Evolutionary conservation across 2,113 vertebrate species (phyloP).

Genomic region (Apaloderma vittatum): DNA sequence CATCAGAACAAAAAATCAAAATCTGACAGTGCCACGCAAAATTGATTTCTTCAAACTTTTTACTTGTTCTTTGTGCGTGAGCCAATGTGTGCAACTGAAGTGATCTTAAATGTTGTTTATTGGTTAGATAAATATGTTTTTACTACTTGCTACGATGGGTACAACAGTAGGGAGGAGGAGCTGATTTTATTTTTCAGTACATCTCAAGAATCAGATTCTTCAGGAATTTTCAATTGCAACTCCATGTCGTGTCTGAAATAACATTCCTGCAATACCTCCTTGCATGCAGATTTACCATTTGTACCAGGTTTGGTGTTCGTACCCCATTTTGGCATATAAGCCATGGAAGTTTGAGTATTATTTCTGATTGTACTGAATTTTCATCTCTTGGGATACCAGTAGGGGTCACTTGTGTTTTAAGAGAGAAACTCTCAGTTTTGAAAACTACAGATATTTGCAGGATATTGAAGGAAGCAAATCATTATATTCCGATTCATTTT

Average conservation of each 20-base stretch:
- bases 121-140: background rate
- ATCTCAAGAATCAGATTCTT: background rate
- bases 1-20: background rate
- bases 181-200: background rate
- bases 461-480: background rate
- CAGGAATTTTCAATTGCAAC: background rate
- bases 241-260: background rate
- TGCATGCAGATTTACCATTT: background rate
- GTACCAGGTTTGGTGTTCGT: background rate
- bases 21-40: rapidly evolving
- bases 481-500: slow-evolving; percentile 31
- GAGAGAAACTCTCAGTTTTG: background rate
- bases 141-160: rapidly evolving
- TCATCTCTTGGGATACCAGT: slow-evolving; percentile 24
- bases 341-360: background rate
- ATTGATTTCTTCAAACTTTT: background rate
- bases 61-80: background rate
- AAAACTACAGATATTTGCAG: background rate
- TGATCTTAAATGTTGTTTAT: background rate
- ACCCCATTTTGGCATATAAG: background rate
- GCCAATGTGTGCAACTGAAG: background rate
- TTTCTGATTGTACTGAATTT: background rate
- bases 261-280: background rate
- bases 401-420: slow-evolving; percentile 62
- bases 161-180: background rate